phyloP scores from a whole-genome alignment of 2,888 invertebrate genomes.

The Podabrus alpinus region DNA sequence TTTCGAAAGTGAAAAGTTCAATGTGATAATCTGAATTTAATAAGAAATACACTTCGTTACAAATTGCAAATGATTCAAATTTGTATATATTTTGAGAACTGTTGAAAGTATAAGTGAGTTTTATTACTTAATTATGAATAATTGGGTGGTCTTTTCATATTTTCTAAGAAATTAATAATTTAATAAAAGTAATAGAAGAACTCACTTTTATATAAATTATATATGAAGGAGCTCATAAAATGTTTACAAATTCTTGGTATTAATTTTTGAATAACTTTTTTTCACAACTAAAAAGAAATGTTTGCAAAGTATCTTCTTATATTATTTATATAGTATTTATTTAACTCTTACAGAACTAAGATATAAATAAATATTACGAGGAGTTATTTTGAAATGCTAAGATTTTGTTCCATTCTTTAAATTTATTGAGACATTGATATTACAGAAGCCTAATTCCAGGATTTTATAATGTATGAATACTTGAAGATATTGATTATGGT shows the following conservation, averaged over 20 bases:
- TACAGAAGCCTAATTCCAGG: background rate
- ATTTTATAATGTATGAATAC: background rate
- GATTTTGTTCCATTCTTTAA: no score
- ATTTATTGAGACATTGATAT: background rate
- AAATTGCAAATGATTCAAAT: background rate
- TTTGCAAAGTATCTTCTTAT: background rate
- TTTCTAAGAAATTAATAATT: background rate
- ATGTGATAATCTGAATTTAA: constrained; percentile 16
- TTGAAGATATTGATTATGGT: background rate
- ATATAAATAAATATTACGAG: background rate
- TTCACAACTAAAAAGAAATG: background rate
- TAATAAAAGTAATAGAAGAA: background rate
- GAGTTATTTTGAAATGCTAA: no score
- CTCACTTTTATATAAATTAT: background rate
- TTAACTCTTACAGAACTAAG: background rate
- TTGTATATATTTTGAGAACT: background rate
- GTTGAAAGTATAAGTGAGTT: background rate
- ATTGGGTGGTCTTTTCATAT: constrained; percentile 5
- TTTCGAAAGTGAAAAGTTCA: constrained; percentile 16
- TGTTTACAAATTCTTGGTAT: background rate
- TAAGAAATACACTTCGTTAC: constrained; percentile 9
- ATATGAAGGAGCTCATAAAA: background rate
- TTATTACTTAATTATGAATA: constrained; percentile 9
- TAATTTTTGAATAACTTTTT: background rate
- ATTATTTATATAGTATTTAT: no score